Percentiles rank a stretch among this genome's conserved stretches.
Evolutionary conservation across 2,113 vertebrate genomes (phyloP).

Genomic region (Melanocharis versteri): DNA sequence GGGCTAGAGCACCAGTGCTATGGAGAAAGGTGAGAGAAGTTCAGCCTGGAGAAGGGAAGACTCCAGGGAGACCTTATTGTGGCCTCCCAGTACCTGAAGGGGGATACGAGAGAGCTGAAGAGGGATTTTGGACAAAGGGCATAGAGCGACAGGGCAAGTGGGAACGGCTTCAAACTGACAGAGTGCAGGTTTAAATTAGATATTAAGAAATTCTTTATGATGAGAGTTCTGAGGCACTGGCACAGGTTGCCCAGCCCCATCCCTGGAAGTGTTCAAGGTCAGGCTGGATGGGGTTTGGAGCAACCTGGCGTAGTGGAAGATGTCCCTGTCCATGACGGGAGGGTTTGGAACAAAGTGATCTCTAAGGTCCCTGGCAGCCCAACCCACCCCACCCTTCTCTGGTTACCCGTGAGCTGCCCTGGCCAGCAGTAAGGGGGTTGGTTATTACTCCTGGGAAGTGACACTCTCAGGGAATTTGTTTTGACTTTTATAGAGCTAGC

Average conservation of each 20-base stretch:
- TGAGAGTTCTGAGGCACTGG: not conserved
- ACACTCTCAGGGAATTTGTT: not conserved
- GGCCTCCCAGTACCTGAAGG: not conserved
- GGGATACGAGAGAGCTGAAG: not conserved
- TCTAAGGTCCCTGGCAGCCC: not conserved
- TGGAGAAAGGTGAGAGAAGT: not conserved
- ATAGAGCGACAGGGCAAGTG: not conserved
- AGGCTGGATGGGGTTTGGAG: not conserved
- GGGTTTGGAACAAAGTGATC: not conserved
- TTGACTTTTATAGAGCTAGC: not conserved
- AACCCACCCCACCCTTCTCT: fast-evolving
- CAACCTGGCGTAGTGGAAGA: not conserved
- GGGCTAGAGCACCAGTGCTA: not conserved
- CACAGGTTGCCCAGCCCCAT: not conserved
- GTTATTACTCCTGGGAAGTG: not conserved
- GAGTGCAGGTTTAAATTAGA: not conserved
- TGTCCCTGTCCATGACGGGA: too few relatives aligned
- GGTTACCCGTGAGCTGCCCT: not conserved
- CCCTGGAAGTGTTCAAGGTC: not conserved
- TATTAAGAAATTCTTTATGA: not conserved
- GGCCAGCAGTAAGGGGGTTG: not conserved
- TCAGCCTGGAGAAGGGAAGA: not conserved
- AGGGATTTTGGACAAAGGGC: not conserved
- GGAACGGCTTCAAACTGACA: not conserved
- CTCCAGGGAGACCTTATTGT: not conserved